A percentile compares a stretch with the other conserved stretches of the same genome.
Evolutionary conservation across 2,797 vertebrate genomes (phyloP).

Genomic region (Momotus momota): DNA sequence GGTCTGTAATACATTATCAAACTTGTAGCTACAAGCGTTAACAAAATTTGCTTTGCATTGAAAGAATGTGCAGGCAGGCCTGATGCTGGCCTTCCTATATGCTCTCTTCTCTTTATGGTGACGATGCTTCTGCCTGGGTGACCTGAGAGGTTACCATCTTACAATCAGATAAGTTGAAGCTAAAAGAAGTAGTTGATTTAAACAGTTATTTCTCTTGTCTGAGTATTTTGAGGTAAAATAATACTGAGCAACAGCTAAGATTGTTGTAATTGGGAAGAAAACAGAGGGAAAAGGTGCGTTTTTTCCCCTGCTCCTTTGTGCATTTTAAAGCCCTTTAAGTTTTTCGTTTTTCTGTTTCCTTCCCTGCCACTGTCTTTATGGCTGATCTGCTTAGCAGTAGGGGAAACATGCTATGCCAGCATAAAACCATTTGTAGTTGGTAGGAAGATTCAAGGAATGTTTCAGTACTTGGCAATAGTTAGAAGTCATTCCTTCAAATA

Average conservation of each 20-base stretch:
- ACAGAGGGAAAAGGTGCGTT: background rate
- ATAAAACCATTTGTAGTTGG: background rate
- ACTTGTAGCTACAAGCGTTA: background rate
- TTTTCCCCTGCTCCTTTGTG: fast-evolving
- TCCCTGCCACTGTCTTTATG: background rate
- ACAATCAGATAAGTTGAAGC: background rate
- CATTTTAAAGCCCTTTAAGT: background rate
- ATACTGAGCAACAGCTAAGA: background rate
- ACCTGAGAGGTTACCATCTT: background rate
- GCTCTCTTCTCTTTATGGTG: background rate
- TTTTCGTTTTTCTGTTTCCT: background rate
- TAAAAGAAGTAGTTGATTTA: background rate
- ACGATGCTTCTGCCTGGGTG: background rate
- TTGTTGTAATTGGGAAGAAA: background rate
- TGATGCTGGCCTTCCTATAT: background rate
- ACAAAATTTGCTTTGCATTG: background rate
- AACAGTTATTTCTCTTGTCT: background rate
- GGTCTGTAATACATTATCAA: background rate
- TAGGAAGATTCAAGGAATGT: background rate
- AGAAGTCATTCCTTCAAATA: background rate
- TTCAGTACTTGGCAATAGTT: background rate
- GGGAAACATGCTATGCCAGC: background rate
- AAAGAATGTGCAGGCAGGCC: background rate
- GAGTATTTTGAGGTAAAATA: background rate
- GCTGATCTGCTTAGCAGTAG: background rate